Evolutionary conservation across 2,797 vertebrate genomes (phyloP).

Genomic region (Typhlichthys subterraneus): DNA sequence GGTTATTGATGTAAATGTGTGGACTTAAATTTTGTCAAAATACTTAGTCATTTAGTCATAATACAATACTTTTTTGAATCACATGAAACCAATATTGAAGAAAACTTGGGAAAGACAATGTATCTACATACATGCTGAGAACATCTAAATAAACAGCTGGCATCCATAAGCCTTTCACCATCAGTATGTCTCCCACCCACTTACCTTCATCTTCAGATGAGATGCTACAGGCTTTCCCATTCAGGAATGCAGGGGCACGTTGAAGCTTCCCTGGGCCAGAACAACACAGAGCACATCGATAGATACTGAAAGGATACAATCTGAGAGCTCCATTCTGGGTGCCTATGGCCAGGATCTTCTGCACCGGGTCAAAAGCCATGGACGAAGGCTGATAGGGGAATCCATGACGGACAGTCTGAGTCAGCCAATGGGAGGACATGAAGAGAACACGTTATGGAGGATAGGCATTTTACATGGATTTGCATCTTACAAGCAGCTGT

Average conservation of each 20-base stretch:
- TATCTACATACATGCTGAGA: too few species aligned
- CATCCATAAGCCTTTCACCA: slow-evolving; percentile 25
- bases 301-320: slow-evolving; percentile 91
- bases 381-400: slow-evolving; percentile 97
- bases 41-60: too few species aligned
- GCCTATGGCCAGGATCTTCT: slow-evolving; percentile 96
- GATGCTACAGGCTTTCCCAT: slow-evolving; percentile 15
- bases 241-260: slow-evolving; percentile 14
- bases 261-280: slow-evolving; percentile 18
- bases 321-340: slow-evolving; percentile 94
- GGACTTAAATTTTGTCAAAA: too few species aligned
- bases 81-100: too few species aligned
- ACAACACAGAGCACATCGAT: slow-evolving; percentile 19
- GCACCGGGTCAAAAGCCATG: slow-evolving; percentile 97
- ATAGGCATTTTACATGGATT: slow-evolving; percentile 34
- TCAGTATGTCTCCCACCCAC: slow-evolving; percentile 39
- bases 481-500: slow-evolving; percentile 41
- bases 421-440: slow-evolving; percentile 35
- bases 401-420: slow-evolving; percentile 95
- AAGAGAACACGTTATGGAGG: slow-evolving; percentile 22
- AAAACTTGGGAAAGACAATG: slow-evolving; percentile 74
- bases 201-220: slow-evolving; percentile 56
- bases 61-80: too few species aligned
- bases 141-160: slow-evolving; percentile 6
- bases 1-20: too few species aligned